Conservation (phyloP, 35 echinoderm and acorn worm species). For the Anneissia japonica region DNA sequence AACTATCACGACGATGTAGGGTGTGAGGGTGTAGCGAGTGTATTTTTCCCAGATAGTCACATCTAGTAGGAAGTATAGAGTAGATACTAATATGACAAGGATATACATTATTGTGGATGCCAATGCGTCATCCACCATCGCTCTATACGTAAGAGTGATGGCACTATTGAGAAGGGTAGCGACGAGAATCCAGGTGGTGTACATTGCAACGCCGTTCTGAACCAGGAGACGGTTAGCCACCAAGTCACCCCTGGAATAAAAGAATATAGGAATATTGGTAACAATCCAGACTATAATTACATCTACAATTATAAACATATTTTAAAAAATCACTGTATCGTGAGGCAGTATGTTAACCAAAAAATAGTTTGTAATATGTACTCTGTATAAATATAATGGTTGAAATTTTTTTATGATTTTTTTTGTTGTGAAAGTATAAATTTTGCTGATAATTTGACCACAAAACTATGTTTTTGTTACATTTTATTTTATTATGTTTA, state of each 20-base stretch:
- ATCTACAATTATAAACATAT: no score
- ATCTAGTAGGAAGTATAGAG: slow-evolving; percentile 61
- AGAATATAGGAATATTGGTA: not conserved
- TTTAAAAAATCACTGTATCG: no score
- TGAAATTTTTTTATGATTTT: no score
- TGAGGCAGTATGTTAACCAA: no score
- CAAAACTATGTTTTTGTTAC: no score
- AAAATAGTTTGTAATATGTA: no score
- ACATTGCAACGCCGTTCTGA: slow-evolving; percentile 73
- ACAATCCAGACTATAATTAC: not conserved
- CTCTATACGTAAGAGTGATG: slow-evolving; percentile 49
- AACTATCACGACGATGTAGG: slow-evolving; percentile 61
- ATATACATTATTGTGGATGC: slow-evolving; percentile 50
- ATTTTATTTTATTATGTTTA: no score
- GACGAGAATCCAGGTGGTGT: slow-evolving; percentile 72
- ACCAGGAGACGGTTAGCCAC: slow-evolving; percentile 49
- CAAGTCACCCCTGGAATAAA: slow-evolving; percentile 45
- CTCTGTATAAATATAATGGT: no score
- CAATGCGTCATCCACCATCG: slow-evolving; percentile 5
- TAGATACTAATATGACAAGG: slow-evolving; percentile 30
- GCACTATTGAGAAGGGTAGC: slow-evolving; percentile 76
- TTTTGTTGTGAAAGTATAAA: no score
- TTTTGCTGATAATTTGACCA: no score
- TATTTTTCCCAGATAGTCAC: slow-evolving; percentile 59
- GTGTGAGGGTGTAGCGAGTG: slow-evolving; percentile 71